Conservation (phyloP, 2,797 vertebrate genomes). For the Acanthurus leucopareius region DNA sequence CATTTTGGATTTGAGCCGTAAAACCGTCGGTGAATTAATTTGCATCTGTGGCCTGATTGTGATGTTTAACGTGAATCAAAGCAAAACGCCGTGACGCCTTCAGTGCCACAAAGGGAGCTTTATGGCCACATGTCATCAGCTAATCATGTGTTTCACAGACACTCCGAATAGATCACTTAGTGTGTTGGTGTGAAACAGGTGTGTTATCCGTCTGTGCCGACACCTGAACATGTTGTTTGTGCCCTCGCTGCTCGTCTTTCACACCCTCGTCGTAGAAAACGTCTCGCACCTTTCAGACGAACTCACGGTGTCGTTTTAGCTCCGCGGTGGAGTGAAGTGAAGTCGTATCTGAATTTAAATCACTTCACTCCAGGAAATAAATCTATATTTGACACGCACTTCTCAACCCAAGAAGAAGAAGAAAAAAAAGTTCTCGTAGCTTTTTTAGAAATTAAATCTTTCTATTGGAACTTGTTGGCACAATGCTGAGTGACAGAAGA, state of each 20-base stretch:
- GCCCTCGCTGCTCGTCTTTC: constrained; percentile 4
- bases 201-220: constrained; percentile 79
- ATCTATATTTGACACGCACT: background rate
- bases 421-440: background rate
- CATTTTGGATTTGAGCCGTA: background rate
- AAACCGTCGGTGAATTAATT: background rate
- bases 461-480: constrained; percentile 5
- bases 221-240: constrained; percentile 79
- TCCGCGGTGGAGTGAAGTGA: background rate
- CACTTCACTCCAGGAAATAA: background rate
- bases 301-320: background rate
- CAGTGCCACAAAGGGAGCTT: background rate
- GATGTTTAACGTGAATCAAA: background rate
- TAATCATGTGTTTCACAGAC: constrained; percentile 44
- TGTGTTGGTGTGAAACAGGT: constrained; percentile 48
- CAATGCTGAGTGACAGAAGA: constrained; percentile 23
- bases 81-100: background rate
- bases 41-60: background rate
- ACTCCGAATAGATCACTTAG: constrained; percentile 53
- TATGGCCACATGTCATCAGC: constrained; percentile 1
- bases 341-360: constrained; percentile 19
- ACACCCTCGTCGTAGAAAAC: constrained; percentile 15
- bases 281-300: constrained; percentile 14
- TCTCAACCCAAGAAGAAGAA: no score
- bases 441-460: constrained; percentile 37